These are phyloP conservation scores for Caranx ignobilis DNA, from an alignment of 2,113 vertebrate species.

Conservation along the genomic window DNA sequence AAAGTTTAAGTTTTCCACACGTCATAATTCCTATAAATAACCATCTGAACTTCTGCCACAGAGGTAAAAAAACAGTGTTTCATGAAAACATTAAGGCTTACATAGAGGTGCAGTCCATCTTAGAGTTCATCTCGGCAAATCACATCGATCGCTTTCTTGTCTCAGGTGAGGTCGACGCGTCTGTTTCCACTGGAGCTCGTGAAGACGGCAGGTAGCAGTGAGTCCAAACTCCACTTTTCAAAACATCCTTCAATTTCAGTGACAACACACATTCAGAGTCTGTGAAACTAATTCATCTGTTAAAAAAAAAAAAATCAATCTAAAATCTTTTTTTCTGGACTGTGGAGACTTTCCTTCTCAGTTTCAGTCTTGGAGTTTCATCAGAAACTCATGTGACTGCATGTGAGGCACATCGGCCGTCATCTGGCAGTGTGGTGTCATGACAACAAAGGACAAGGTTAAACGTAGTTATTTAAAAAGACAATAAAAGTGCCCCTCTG, in stretches of 20 bases:
- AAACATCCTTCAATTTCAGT: no score
- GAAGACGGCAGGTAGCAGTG: no score
- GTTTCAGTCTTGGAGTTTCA: background rate
- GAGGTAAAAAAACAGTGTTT: background rate
- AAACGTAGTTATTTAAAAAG: no score
- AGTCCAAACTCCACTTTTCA: no score
- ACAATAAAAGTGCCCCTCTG: conserved; percentile 5
- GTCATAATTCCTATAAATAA: no score
- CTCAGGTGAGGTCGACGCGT: no score
- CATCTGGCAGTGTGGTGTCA: background rate
- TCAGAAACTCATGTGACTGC: rapidly evolving
- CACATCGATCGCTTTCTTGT: background rate
- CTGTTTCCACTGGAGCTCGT: background rate
- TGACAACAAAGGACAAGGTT: background rate
- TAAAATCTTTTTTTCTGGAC: no score
- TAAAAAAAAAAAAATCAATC: background rate
- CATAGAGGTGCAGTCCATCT: background rate
- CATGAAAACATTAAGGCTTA: background rate
- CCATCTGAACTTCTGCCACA: background rate
- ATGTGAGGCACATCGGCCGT: background rate
- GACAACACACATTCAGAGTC: no score
- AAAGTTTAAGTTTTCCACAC: background rate
- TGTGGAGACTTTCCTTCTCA: no score
- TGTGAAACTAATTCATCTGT: background rate
- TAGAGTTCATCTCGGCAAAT: background rate